Evolutionary conservation across 2,113 vertebrate species (phyloP).

Genomic region (Colistium nudipinnis): DNA sequence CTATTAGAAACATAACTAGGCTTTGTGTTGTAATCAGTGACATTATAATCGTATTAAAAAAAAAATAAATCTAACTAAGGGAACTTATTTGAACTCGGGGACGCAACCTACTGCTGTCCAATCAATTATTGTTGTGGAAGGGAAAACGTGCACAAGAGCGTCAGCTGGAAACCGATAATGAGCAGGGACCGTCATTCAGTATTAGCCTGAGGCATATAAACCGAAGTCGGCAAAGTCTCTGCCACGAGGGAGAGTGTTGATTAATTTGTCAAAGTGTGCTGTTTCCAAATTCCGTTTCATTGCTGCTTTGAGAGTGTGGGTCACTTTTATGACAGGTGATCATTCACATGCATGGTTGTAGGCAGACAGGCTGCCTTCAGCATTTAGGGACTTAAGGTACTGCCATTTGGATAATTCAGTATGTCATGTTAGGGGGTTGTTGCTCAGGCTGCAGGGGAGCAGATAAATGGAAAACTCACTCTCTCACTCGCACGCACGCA

Average conservation of each 20-base stretch:
- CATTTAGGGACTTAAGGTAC: conserved; percentile 42
- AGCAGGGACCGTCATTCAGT: conserved; percentile 51
- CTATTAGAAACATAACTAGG: too few species aligned
- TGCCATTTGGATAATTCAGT: conserved; percentile 53
- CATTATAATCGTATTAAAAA: too few species aligned
- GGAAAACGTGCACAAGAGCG: conserved; percentile 26
- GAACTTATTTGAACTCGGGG: too few species aligned
- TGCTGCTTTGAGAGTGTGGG: conserved; percentile 42
- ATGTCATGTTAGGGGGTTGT: conserved; percentile 26
- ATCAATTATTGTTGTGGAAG: conserved; percentile 21
- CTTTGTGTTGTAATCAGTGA: too few species aligned
- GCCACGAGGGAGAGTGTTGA: conserved; percentile 56
- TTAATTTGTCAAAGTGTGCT: conserved; percentile 58
- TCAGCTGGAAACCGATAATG: conserved; percentile 45
- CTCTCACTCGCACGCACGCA: too few species aligned
- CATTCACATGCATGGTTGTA: conserved; percentile 57
- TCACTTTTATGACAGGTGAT: conserved; percentile 60
- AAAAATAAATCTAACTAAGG: too few species aligned
- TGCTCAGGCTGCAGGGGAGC: conserved; percentile 37
- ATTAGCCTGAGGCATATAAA: conserved; percentile 46
- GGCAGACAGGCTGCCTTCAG: conserved; percentile 38
- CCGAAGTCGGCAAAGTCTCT: conserved; percentile 51
- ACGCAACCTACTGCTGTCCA: conserved; percentile 23
- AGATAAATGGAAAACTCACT: conserved; percentile 49
- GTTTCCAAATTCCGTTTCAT: conserved; percentile 58